Base-by-base conservation (phyloP, 2,113 vertebrate genomes). In the Rhabdomys dilectus region DNA sequence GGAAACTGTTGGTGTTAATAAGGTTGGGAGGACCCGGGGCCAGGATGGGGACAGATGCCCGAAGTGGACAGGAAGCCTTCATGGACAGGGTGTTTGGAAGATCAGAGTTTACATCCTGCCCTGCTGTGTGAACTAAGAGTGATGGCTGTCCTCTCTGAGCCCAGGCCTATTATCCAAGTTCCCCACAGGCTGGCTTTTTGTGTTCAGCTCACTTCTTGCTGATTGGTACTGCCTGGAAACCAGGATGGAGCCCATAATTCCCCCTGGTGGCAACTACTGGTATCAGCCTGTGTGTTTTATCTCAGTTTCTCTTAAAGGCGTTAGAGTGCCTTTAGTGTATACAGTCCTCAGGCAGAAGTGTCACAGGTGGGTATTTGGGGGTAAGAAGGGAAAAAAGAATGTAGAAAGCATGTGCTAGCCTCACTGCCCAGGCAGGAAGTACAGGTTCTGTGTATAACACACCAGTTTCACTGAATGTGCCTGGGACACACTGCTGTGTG, bases 191-290 rank as follows among this genome's bases (percentile, higher is more conserved):
- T 5, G 51, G 4, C 1, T 53, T 24, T 58, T 39, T 8, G 42
- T 31, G 0, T 13, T 22, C 29, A 12, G 19, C 6, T 68, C 48
- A 5, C 3, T 22, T 77, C 76, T 60, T 1, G 72, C 10, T 1
- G 70, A 60, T 15, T 1, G 10, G 22, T 8, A 5, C 4, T 36
- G 53, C 8, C 22, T 5, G 9, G 80, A 60, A 42, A 53, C n/a
- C 1, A 21, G 5, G 7, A n/a, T 45, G 92, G 80, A 5, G 93
- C 42, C 5, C 1, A 15, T 66, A 73, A 1, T 3, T 66, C 95
- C 93, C 95, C 80, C 96, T 96, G 85, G 78, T 91, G 93, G 85
- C 64, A 24, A 22, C 64, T 77, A 76, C 51, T 81, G 91, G 84
- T 10, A 10, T 29, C 17, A 22, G 70, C 13, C 21, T 0, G 11